phyloP scores from a whole-genome alignment of 2,113 vertebrate genomes.

The Hippocampus guttulatus region DNA sequence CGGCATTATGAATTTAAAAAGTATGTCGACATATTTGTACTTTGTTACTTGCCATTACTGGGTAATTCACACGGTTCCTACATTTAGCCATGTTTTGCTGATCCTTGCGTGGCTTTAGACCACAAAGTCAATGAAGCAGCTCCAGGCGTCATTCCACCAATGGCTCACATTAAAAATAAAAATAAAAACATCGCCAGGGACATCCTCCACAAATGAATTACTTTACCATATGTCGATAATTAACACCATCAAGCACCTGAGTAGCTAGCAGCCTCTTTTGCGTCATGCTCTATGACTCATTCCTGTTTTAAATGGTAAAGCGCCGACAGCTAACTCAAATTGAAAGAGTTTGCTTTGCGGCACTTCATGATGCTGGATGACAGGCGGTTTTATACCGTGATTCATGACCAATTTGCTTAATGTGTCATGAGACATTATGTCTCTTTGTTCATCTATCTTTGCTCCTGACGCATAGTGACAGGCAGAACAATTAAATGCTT shows the following conservation, averaged over 20 bases:
- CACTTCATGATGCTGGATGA: not conserved
- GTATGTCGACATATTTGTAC: not conserved
- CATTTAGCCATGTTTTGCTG: conserved; percentile 16
- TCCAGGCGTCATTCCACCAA: conserved; percentile 18
- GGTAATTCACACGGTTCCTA: conserved; percentile 24
- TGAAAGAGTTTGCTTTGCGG: not conserved
- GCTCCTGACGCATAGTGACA: not conserved
- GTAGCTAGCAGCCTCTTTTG: not conserved
- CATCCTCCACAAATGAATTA: conserved; percentile 9
- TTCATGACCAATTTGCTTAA: not conserved
- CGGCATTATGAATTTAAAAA: not conserved
- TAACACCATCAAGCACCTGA: not conserved
- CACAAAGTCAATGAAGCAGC: conserved; percentile 46
- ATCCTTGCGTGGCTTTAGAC: conserved; percentile 28
- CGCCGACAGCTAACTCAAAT: not conserved
- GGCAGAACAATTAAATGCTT: not conserved
- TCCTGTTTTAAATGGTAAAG: not conserved
- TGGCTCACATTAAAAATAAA: no score
- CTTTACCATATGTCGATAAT: not conserved
- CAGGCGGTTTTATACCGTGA: not conserved
- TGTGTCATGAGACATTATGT: not conserved
- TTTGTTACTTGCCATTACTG: not conserved
- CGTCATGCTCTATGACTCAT: not conserved
- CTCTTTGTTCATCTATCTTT: not conserved
- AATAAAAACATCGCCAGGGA: not conserved